Evolutionary conservation across 2,113 vertebrate species (phyloP), one percentile per base, ranked within the genome.

Genomic region (Triplophysa tibetana): DNA sequence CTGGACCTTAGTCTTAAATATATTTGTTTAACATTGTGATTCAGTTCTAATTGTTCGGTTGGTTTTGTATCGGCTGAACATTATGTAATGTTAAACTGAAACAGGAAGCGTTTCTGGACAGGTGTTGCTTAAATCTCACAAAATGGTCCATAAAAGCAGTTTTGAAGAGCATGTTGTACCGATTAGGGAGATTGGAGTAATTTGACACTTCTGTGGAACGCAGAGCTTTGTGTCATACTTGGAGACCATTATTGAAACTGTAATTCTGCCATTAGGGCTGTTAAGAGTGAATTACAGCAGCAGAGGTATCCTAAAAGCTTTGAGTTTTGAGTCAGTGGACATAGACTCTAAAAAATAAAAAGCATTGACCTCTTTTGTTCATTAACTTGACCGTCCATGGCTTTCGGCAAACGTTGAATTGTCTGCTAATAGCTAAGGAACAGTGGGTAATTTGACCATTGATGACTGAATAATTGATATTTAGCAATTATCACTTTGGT

Each of bases 261-360:
- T 84, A 75, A 84, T 56, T 82, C 80, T 81, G 52, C 23, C 65
- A 68, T 70, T 77, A 76, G 12, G n/a, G 65, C 73, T 63, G 64
- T 75, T 75, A 76, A 80, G 67, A 73, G 43, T 81, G 70, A 77
- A 86, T 80, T 77, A 84, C 65, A 63, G 79, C 21, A 58, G 8
- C 50, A 60, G 21, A 9, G 70, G 62, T 61, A 62, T 50, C 56
- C 78, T 82, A 76, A 81, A 75, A 74, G 69, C 58, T 75, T 83
- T 72, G 17, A 48, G 45, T 86, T 41, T 61, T 33, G 17, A 70
- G 82, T 82, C 78, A 82, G 79, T 4, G n/a, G 69, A 60, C 52
- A 74, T 63, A 33, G 23, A 66, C 61, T 70, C 64, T 58, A 19
- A 52, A 63, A n/a, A 81, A 84, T 82, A 79, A 74, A 80, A 79